These are phyloP conservation scores for Acheta domesticus DNA, from an alignment of 2,888 invertebrate species.

Conservation along the genomic window DNA sequence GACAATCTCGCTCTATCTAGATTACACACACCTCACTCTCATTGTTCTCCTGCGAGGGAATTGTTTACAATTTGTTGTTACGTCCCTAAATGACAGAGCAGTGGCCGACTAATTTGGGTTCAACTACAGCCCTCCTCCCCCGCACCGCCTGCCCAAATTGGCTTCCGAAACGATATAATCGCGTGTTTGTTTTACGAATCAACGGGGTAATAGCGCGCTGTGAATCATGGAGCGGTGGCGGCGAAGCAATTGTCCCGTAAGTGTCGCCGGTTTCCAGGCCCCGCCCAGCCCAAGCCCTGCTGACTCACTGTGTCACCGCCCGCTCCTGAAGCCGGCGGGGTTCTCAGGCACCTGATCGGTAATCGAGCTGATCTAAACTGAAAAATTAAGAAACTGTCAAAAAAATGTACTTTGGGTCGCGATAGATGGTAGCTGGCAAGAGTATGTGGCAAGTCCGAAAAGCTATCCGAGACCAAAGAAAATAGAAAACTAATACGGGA, in stretches of 20 bases:
- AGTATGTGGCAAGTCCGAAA: too few species aligned
- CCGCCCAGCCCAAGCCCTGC: too few species aligned
- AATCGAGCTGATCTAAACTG: too few species aligned
- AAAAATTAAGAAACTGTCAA: too few species aligned
- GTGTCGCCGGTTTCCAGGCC: not conserved
- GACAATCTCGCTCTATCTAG: not conserved
- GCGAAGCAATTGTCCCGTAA: not conserved
- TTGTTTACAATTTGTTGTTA: not conserved
- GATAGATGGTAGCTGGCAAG: too few species aligned
- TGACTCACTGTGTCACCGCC: too few species aligned
- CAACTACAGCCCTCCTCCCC: not conserved
- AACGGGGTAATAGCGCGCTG: not conserved
- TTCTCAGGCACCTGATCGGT: too few species aligned
- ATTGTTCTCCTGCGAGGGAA: not conserved
- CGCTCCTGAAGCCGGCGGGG: too few species aligned
- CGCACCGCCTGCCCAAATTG: not conserved
- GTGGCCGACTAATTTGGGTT: not conserved
- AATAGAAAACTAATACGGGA: too few species aligned
- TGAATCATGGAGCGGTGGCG: not conserved
- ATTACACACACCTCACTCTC: not conserved
- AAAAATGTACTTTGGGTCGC: too few species aligned
- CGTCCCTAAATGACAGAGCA: not conserved
- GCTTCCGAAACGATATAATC: constrained; percentile 18
- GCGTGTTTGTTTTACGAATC: constrained; percentile 10
- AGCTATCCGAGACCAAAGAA: too few species aligned